A percentile compares a stretch with the other conserved stretches of the same genome.
Evolutionary conservation across 2,113 vertebrate genomes (phyloP).

Genomic region (Proterorhinus semilunaris): DNA sequence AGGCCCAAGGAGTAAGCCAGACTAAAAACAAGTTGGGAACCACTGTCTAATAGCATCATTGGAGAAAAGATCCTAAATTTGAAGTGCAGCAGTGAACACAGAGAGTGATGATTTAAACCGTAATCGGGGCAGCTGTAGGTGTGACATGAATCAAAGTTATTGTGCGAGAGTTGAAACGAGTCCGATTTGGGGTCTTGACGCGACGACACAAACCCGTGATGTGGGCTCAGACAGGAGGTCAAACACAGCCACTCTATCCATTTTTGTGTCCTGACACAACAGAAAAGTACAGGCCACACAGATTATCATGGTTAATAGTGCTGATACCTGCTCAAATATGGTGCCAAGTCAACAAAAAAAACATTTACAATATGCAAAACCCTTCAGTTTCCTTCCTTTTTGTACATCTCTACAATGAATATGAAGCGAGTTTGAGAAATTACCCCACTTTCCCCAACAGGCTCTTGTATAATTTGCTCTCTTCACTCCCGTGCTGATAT

Average conservation of each 20-base stretch:
- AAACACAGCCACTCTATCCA: background rate
- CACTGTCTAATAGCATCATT: too few relatives aligned
- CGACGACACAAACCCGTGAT: background rate
- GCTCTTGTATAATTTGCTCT: background rate
- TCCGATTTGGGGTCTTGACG: slow-evolving; percentile 7
- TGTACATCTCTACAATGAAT: too few relatives aligned
- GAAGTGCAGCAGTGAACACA: background rate
- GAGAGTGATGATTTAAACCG: background rate
- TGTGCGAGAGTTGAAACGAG: background rate
- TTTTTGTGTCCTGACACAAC: too few relatives aligned
- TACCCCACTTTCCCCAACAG: background rate
- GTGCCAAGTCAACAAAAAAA: too few relatives aligned
- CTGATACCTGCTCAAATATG: too few relatives aligned
- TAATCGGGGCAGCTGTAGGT: slow-evolving; percentile 9
- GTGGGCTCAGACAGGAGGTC: background rate
- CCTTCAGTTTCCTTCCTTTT: too few relatives aligned
- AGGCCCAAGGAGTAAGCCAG: too few relatives aligned
- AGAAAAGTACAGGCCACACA: background rate
- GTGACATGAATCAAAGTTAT: slow-evolving; percentile 19
- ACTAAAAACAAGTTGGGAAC: too few relatives aligned
- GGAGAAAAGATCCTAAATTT: background rate
- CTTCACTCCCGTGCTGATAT: slow-evolving; percentile 4
- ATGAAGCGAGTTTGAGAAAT: background rate
- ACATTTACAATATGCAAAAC: too few relatives aligned
- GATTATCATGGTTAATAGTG: too few relatives aligned